phyloP scores from a whole-genome alignment of 37 sponge, comb jelly and placozoan species.

The Halisarca cf. caerulea region DNA sequence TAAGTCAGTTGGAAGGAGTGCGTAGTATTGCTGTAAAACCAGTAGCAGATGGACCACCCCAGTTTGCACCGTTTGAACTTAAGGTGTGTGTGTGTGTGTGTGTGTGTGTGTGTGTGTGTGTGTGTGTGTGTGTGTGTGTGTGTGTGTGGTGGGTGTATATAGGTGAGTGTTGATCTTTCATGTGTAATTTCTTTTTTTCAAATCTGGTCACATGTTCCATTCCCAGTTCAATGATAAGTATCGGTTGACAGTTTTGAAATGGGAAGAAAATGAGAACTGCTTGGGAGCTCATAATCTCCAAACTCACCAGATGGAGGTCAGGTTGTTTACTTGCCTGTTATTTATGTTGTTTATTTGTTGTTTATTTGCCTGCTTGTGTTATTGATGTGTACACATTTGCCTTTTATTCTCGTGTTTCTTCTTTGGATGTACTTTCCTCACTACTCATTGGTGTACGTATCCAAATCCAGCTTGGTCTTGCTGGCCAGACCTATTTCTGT shows the following conservation, averaged over 20 bases:
- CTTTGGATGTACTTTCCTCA: no score
- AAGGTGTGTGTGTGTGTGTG: not conserved
- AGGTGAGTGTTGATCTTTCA: no score
- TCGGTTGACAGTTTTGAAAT: slow-evolving; percentile 39
- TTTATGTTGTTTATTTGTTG: not conserved
- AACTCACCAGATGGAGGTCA: slow-evolving; percentile 50
- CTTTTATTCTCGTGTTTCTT: not conserved
- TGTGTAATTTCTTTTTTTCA: no score
- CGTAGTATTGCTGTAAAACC: not conserved
- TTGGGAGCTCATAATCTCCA: slow-evolving; percentile 60
- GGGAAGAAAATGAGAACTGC: slow-evolving; percentile 40
- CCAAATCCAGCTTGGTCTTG: no score
- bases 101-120: no score
- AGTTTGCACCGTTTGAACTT: not conserved
- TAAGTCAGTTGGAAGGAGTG: no score
- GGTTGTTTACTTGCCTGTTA: not conserved
- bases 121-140: not conserved
- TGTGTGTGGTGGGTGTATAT: not conserved
- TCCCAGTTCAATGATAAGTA: not conserved
- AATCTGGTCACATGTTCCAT: not conserved
- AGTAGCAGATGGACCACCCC: not conserved
- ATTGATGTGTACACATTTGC: not conserved
- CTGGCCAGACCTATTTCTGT: no score
- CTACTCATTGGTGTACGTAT: no score
- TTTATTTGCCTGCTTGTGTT: no score